A percentile compares a stretch with the other conserved stretches of the same genome.
Conservation (phyloP, 2,888 invertebrate species). For the Pherbina coryleti region DNA sequence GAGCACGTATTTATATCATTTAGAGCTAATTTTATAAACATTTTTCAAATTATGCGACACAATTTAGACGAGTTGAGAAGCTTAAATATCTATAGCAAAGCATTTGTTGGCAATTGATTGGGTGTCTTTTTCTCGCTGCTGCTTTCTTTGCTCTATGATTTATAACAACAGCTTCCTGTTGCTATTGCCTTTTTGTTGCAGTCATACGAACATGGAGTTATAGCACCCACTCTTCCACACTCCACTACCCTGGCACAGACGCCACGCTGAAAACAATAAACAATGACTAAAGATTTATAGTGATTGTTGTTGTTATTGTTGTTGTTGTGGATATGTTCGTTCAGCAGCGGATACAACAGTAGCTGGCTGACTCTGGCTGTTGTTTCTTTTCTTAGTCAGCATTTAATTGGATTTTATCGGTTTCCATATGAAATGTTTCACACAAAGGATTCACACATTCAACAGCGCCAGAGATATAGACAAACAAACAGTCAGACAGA, state of each 20-base stretch:
- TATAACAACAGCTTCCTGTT: not conserved
- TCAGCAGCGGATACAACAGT: conserved; percentile 8
- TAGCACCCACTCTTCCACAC: not conserved
- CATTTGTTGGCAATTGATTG: no score
- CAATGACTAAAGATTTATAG: conserved; percentile 4
- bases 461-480: not conserved
- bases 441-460: conserved; percentile 8
- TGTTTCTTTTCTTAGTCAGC: not conserved
- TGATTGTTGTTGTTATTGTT: no score
- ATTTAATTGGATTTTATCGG: conserved; percentile 24
- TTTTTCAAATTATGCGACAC: not conserved
- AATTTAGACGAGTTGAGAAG: no score
- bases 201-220: not conserved
- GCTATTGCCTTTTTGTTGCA: not conserved
- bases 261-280: not conserved
- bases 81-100: no score
- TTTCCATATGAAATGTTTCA: conserved; percentile 19
- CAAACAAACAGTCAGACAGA: not conserved
- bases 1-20: not conserved
- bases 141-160: not conserved
- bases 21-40: conserved; percentile 3
- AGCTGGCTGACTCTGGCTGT: not conserved
- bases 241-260: not conserved
- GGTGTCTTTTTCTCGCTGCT: not conserved
- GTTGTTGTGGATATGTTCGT: conserved; percentile 8